Evolutionary conservation across 2,888 invertebrate genomes (phyloP), one percentile per base, ranked within the genome.

Genomic region (Melieria crassipennis): DNA sequence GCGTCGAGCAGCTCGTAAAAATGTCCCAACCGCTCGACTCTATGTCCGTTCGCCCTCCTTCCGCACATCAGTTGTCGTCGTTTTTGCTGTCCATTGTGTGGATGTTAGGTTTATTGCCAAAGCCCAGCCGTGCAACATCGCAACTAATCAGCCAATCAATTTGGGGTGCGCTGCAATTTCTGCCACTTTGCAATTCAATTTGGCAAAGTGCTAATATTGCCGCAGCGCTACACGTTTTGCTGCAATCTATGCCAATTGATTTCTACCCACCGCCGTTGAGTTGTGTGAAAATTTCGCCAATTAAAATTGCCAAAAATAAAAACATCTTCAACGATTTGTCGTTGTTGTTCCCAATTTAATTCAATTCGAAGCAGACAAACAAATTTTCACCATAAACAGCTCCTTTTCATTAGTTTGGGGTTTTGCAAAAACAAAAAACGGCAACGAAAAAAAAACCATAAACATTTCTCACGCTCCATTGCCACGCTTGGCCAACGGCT

Each of bases 381-480:
- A 48, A 46, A 30, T 30, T 30, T 30, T 30, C 30, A 30, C 30
- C 30, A 30, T 30, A 30, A 30, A 30, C 30, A 30, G 30, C 3
- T 30, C 30, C 30, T 30, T 30, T 30, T 30, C 30, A 30, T 30
- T 30, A 30, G 30, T 30, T 30, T 30, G 30, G 30, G 30, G 30
- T 30, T 30, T 30, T 30, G 30, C 30, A 52, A 50, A 60, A 67
- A 43, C 67, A 52, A 60, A 16, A 42, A 67, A 67, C 52, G 60
- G 61, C 60, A 67, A 67, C 67, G 52, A 52, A 30, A 30, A 60
- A 67, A 67, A 58, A 67, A 60, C 43, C 45, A 45, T 61, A 67
- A 42, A 67, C 61, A 67, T 67, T 67, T 67, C 67, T 67, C 67
- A 67, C 67, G 67, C 67, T 67, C 66, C 45, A 66, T 56, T 56